phyloP scores from a whole-genome alignment of 92 coral and sea anemone genomes.

The Zoanthus solanderi region DNA sequence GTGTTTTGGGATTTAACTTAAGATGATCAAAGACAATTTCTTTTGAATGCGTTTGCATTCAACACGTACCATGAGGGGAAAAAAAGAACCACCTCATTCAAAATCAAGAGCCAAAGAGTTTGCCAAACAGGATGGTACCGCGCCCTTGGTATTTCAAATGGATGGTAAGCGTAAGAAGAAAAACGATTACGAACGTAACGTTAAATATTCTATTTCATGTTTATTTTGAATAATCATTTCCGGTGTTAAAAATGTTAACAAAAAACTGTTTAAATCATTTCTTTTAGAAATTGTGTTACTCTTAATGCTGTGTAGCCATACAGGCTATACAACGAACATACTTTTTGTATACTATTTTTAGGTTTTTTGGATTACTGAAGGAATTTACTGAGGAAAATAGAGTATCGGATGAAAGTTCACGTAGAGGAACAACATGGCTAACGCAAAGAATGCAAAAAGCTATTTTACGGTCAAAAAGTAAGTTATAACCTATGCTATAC shows the following conservation, averaged over 20 bases:
- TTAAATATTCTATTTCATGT: neutral
- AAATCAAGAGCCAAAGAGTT: neutral
- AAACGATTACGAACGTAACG: neutral
- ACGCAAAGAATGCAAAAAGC: conserved; percentile 3
- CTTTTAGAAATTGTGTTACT: neutral
- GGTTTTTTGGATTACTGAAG: conserved; percentile 4
- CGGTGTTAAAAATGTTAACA: neutral
- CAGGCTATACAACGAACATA: neutral
- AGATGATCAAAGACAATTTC: neutral
- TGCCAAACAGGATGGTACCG: neutral
- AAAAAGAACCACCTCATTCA: neutral
- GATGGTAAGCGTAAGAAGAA: neutral
- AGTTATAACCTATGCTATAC: neutral
- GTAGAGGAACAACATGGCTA: neutral
- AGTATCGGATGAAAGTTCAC: neutral
- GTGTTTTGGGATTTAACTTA: neutral
- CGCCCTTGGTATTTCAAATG: conserved; percentile 7
- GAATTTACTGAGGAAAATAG: neutral
- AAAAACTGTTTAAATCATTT: neutral
- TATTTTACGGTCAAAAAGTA: neutral
- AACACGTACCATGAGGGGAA: conserved; percentile 1
- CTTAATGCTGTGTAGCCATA: neutral
- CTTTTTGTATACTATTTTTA: neutral
- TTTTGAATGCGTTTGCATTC: neutral
- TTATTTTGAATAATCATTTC: neutral